Conservation (phyloP, 2,888 invertebrate genomes). For the Meloe dianella region DNA sequence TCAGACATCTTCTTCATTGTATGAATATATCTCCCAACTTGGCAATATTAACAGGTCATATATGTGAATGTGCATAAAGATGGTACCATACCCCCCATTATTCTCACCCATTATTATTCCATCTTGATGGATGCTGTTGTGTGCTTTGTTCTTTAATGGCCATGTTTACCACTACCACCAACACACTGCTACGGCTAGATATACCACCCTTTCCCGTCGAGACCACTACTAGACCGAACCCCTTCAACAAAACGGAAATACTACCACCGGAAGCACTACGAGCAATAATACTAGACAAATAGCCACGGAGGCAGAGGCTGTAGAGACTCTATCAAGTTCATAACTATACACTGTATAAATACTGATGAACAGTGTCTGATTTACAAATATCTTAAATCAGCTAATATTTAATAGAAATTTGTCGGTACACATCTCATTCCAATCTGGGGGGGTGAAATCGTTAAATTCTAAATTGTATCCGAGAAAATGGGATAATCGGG, state of each 20-base stretch:
- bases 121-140: conserved; percentile 15
- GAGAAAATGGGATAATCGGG: conserved; percentile 21
- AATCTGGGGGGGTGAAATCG: conserved; percentile 23
- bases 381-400: background rate
- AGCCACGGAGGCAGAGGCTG: conserved; percentile 24
- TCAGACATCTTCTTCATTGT: background rate
- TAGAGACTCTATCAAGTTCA: background rate
- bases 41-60: background rate
- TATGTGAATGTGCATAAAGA: background rate
- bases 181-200: background rate
- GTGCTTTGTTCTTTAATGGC: conserved; percentile 20
- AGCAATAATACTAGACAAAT: conserved; percentile 48
- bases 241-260: conserved; percentile 33
- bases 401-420: background rate
- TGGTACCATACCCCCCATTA: conserved; percentile 18
- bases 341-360: background rate
- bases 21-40: background rate
- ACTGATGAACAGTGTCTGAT: background rate
- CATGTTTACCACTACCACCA: conserved; percentile 22
- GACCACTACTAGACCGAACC: conserved; percentile 18
- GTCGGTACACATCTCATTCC: background rate
- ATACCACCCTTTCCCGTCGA: conserved; percentile 11
- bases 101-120: conserved; percentile 9
- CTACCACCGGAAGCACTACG: conserved; percentile 40
- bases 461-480: too few species aligned